Evolutionary conservation across 2,888 invertebrate genomes (phyloP).

Genomic region (Hybos culiciformis): DNA sequence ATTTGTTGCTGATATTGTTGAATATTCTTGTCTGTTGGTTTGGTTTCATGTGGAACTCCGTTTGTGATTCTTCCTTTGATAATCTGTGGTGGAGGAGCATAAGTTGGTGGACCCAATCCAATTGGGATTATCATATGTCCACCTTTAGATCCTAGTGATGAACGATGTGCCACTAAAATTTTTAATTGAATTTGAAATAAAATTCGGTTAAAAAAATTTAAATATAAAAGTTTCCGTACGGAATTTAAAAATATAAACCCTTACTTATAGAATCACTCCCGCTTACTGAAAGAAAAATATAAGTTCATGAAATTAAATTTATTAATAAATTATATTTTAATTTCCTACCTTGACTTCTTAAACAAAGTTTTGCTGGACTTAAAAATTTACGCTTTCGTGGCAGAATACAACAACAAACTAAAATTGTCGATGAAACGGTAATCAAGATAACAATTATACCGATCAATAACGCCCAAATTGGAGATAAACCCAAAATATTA

Average conservation of each 20-base stretch:
- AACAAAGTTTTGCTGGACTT: constrained; percentile 13
- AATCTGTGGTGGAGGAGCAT: constrained; percentile 15
- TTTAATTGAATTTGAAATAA: not conserved
- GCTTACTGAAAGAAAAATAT: constrained; percentile 6
- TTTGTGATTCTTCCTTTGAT: too few relatives aligned
- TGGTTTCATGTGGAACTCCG: constrained; percentile 7
- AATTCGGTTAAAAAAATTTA: too few relatives aligned
- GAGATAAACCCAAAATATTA: constrained; percentile 17
- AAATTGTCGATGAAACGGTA: constrained; percentile 12
- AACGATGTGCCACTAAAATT: constrained; percentile 13
- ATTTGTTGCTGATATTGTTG: not conserved
- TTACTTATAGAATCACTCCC: constrained; percentile 12
- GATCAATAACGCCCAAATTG: constrained; percentile 16
- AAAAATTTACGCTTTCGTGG: constrained; percentile 15
- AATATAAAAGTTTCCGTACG: too few relatives aligned
- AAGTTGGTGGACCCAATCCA: constrained; percentile 8
- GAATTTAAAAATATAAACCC: not conserved
- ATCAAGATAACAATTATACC: constrained; percentile 14
- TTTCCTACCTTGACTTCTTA: constrained; percentile 12
- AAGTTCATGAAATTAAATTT: not conserved
- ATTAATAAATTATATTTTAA: not conserved
- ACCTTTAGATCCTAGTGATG: constrained; percentile 11
- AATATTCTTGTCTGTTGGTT: constrained; percentile 1
- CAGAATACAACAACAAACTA: constrained; percentile 17
- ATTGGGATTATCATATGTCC: constrained; percentile 13